Conservation (phyloP, 2,113 vertebrate genomes). For the Tursiops truncatus region DNA sequence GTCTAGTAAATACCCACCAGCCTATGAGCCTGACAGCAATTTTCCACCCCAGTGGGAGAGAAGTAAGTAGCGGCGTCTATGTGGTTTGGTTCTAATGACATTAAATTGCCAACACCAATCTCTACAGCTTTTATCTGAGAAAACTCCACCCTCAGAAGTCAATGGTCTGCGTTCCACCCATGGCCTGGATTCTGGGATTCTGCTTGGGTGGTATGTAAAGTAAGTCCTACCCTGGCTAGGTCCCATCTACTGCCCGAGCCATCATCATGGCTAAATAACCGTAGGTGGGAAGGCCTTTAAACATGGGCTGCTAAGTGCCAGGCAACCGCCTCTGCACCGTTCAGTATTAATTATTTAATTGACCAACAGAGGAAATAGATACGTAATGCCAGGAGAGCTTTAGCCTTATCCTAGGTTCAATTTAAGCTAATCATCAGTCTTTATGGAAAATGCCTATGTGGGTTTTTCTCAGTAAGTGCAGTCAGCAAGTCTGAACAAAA, state of each 20-base stretch:
- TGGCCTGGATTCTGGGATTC: constrained; percentile 6
- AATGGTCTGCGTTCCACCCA: not conserved
- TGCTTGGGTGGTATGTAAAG: constrained; percentile 39
- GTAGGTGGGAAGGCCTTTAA: not conserved
- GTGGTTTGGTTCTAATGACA: constrained; percentile 42
- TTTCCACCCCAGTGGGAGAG: not conserved
- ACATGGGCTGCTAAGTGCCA: not conserved
- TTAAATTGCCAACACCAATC: constrained; percentile 17
- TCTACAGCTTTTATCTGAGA: constrained; percentile 39
- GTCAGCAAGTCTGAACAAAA: constrained; percentile 70
- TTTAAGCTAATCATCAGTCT: constrained; percentile 73
- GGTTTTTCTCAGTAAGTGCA: constrained; percentile 72
- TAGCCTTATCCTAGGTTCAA: constrained; percentile 64
- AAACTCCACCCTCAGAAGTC: not conserved
- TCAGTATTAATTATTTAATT: constrained; percentile 67
- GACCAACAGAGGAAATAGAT: constrained; percentile 59
- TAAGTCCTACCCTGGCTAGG: not conserved
- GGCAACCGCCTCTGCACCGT: not conserved
- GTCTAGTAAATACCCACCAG: not conserved
- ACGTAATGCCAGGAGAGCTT: constrained; percentile 56
- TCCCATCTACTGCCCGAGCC: not conserved
- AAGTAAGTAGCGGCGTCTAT: not conserved
- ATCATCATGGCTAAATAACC: not conserved
- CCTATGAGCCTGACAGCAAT: not conserved
- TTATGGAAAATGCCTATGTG: constrained; percentile 76